Conservation (phyloP, 2,888 invertebrate species). For the Eurytoma adleriae region DNA sequence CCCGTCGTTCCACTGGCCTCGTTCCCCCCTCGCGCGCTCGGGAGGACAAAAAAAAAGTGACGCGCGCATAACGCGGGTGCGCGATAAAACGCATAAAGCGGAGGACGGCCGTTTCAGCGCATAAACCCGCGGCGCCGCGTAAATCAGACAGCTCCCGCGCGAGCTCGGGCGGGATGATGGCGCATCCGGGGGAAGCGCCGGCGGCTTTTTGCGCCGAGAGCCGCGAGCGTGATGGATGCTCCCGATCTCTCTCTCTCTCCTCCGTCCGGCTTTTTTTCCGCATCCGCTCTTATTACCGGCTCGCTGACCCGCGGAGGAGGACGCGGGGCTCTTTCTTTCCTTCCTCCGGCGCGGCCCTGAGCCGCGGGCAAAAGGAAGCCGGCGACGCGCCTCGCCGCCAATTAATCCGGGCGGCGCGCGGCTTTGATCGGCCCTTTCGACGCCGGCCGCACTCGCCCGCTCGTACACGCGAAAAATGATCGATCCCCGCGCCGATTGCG, state of each 20-base stretch:
- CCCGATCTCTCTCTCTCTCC: slow-evolving; percentile 12
- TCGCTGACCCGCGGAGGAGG: slow-evolving; percentile 33
- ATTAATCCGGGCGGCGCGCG: slow-evolving; percentile 39
- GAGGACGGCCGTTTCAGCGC: too few relatives aligned
- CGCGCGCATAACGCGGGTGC: too few relatives aligned
- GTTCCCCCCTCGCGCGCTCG: too few relatives aligned
- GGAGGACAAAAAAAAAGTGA: too few relatives aligned
- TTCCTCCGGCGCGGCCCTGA: background rate
- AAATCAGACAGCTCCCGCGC: too few relatives aligned
- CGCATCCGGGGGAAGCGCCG: too few relatives aligned
- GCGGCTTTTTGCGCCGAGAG: slow-evolving; percentile 9
- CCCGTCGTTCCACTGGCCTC: too few relatives aligned
- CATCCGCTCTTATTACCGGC: slow-evolving; percentile 44
- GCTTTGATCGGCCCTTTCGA: slow-evolving; percentile 18
- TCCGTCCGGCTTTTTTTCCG: background rate
- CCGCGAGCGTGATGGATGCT: background rate
- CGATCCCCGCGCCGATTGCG: slow-evolving; percentile 9
- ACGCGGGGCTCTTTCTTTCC: background rate
- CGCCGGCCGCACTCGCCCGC: background rate
- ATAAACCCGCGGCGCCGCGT: too few relatives aligned
- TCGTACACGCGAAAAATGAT: background rate
- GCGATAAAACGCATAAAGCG: too few relatives aligned
- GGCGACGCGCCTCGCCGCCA: slow-evolving; percentile 42
- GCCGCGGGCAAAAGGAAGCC: slow-evolving; percentile 15
- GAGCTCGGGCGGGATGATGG: too few relatives aligned